Conservation (phyloP, 2,888 invertebrate species). For the Ceramica pisi region DNA sequence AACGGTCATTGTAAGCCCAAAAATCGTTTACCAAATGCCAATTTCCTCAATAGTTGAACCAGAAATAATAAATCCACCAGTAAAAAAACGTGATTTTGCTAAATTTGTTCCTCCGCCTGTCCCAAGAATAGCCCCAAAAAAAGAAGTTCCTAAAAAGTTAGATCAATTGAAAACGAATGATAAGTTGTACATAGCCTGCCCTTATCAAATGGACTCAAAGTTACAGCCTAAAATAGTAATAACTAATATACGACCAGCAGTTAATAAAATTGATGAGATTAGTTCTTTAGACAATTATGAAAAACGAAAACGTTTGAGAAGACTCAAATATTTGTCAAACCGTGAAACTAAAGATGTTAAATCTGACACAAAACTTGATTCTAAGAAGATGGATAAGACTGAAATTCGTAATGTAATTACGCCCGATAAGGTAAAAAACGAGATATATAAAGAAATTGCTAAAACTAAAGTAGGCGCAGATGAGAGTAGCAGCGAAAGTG, state of each 20-base stretch:
- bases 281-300: constrained; percentile 90
- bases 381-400: constrained; percentile 70
- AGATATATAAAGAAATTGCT: constrained; percentile 84
- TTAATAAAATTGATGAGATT: constrained; percentile 79
- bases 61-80: constrained; percentile 77
- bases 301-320: constrained; percentile 85
- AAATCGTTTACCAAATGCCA: constrained; percentile 86
- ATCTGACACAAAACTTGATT: constrained; percentile 55
- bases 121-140: constrained; percentile 69
- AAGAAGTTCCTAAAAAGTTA: constrained; percentile 74
- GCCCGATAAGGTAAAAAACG: constrained; percentile 82
- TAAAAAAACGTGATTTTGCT: constrained; percentile 74
- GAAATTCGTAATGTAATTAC: constrained; percentile 79
- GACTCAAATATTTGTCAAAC: constrained; percentile 83
- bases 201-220: constrained; percentile 84
- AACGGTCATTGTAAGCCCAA: constrained; percentile 83
- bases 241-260: constrained; percentile 80
- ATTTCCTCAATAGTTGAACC: constrained; percentile 77
- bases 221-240: constrained; percentile 84
- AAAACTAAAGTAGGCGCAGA: constrained; percentile 76
- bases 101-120: constrained; percentile 68
- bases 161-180: constrained; percentile 79
- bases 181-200: constrained; percentile 82
- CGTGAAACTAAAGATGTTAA: constrained; percentile 67
- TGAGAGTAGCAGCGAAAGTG: constrained; percentile 85